phyloP scores from a whole-genome alignment of 2,797 vertebrate species.

The Mus caroli region DNA sequence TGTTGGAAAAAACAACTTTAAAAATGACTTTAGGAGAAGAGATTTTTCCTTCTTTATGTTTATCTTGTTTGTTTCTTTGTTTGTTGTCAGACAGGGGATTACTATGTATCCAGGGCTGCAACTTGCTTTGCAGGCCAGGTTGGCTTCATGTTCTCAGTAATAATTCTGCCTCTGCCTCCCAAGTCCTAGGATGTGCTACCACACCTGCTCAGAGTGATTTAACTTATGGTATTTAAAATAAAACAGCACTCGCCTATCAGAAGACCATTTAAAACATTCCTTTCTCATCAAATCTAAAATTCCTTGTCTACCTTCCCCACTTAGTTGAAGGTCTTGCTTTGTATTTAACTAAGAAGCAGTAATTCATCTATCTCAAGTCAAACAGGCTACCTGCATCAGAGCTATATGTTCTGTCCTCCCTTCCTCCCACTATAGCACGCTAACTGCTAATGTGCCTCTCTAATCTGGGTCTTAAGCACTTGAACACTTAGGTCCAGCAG shows the following conservation, averaged over 20 bases:
- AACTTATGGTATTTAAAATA: background rate
- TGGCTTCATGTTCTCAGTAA: background rate
- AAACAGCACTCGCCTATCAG: background rate
- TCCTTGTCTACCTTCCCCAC: background rate
- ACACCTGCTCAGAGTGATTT: background rate
- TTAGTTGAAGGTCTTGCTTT: background rate
- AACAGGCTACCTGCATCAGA: background rate
- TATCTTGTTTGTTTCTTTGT: background rate
- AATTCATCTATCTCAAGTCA: background rate
- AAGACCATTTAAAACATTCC: slow-evolving; percentile 1
- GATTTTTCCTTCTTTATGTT: background rate
- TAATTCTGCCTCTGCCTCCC: background rate
- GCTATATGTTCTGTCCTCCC: background rate
- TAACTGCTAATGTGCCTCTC: background rate
- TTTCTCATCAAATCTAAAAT: background rate
- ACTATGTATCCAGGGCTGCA: background rate
- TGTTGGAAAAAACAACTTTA: background rate
- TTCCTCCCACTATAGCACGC: background rate
- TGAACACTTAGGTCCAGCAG: background rate
- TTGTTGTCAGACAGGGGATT: background rate
- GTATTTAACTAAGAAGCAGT: background rate
- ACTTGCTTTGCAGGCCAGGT: background rate
- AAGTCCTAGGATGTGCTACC: background rate
- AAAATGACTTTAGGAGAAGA: background rate
- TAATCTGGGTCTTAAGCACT: background rate